Conservation (phyloP, 2,888 invertebrate genomes). For the Cataglyphis cursor region DNA sequence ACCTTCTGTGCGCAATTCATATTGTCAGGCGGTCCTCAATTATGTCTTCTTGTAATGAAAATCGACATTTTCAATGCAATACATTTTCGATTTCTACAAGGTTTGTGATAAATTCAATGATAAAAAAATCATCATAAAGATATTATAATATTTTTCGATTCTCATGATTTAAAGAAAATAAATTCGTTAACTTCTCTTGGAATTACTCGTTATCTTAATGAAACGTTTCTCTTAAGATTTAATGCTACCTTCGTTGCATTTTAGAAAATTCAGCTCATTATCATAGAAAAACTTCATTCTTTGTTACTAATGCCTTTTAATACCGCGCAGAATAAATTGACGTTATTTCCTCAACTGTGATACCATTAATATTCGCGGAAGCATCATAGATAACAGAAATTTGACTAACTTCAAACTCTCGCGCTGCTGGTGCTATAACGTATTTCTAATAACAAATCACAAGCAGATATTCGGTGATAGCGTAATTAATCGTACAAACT, state of each 20-base stretch:
- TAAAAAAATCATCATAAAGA: not conserved
- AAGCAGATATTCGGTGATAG: constrained; percentile 37
- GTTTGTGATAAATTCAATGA: not conserved
- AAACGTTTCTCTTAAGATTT: constrained; percentile 1
- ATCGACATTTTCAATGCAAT: constrained; percentile 7
- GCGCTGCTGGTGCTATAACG: not conserved
- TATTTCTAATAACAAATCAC: constrained; percentile 64
- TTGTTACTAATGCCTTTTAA: not conserved
- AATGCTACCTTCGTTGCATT: not conserved
- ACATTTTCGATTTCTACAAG: not conserved
- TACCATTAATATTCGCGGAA: constrained; percentile 1
- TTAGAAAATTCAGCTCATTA: constrained; percentile 6
- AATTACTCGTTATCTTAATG: not conserved
- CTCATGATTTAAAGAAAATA: not conserved
- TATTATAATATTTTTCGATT: not conserved
- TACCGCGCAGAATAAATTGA: constrained; percentile 29
- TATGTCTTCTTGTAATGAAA: constrained; percentile 16
- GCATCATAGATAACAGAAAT: constrained; percentile 1
- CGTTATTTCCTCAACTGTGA: not conserved
- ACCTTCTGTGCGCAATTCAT: constrained; percentile 63
- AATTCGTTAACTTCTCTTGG: not conserved
- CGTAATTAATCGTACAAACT: constrained; percentile 67
- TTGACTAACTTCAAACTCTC: constrained; percentile 21
- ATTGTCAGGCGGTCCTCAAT: constrained; percentile 61
- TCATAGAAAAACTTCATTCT: not conserved